Conservation (phyloP, 1,140 invertebrate genomes). For the Thalassaphorura encarpata region DNA sequence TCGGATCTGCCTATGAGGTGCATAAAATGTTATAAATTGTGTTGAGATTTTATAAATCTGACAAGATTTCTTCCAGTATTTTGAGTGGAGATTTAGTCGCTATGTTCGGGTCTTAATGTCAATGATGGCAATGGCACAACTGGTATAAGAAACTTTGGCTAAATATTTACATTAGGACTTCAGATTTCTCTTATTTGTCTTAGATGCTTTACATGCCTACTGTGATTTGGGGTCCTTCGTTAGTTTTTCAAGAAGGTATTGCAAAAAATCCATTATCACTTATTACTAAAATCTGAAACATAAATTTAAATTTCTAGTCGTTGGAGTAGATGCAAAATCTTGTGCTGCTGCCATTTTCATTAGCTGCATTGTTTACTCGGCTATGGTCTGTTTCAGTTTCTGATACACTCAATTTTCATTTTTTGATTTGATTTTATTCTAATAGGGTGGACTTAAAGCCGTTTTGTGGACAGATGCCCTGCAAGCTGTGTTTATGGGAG, state of each 20-base stretch:
- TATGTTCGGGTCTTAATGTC: background rate
- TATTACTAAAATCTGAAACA: background rate
- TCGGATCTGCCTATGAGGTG: conserved; percentile 82
- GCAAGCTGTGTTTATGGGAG: conserved; percentile 44
- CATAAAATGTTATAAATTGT: conserved; percentile 10
- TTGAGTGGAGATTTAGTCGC: conserved; percentile 4
- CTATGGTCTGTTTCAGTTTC: conserved; percentile 46
- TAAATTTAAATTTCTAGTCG: conserved; percentile 45
- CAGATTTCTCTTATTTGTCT: too few species aligned
- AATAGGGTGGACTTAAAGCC: conserved; percentile 48
- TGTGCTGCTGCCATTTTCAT: conserved; percentile 81
- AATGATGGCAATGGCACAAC: background rate
- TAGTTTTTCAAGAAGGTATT: background rate
- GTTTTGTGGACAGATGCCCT: conserved; percentile 49
- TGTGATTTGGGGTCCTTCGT: background rate
- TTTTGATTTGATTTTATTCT: conserved; percentile 52
- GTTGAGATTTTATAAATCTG: too few species aligned
- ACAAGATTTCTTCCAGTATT: conserved; percentile 7
- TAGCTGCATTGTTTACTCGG: conserved; percentile 87
- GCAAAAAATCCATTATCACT: background rate
- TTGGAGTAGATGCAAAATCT: conserved; percentile 61
- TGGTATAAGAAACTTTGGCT: too few species aligned
- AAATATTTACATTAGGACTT: too few species aligned
- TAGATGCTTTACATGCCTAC: conserved; percentile 1
- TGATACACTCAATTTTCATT: background rate